Evolutionary conservation across 1,140 invertebrate species (phyloP), one percentile per base, ranked within the genome.

Genomic region (Zaprionus tsacasi): DNA sequence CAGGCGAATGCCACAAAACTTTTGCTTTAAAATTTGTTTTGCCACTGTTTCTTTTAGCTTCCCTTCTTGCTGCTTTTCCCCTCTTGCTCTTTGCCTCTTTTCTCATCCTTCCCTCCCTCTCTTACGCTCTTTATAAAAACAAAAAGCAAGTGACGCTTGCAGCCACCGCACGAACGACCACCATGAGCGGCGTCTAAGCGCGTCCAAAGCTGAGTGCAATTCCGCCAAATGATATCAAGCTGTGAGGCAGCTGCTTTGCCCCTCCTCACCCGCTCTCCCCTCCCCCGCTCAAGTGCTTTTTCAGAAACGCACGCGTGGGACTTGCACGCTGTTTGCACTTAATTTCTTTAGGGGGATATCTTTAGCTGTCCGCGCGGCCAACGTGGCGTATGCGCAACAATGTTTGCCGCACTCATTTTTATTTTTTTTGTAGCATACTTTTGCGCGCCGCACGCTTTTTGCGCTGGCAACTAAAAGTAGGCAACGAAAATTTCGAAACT

Each of bases 321-420:
- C 70, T 75, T 57, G 68, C 59, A 36, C 55, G 76, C 71, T 76
- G 78, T 82, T 85, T 85, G 82, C 79, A 78, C 82, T 86, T 86
- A 86, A 86, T 86, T 86, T 86, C 82, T 86, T 86, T 79, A 15
- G 67, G 82, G 79, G 82, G 71, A 76, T 76, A 76, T 76, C 75
- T 72, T 40, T 48, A 48, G 27, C 54, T 68, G 27, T 64, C 10
- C 59, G n/a, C 38, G 21, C 21, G 21, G 76, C 55, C 64, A 74
- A 60, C 74, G 70, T 58, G 63, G 63, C 82, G 80, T 76, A 88
- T 88, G 79, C 72, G 80, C 79, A 86, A 87, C 82, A 85, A 86
- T 81, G 70, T 86, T 77, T 33, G 59, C 60, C 77, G 58, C 63
- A 74, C 77, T 87, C 69, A 70, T 78, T 81, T 81, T 69, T 87